A percentile compares a stretch with the other conserved stretches of the same genome.
phyloP scores from a whole-genome alignment of 1,140 invertebrate species.

The Drosophila bifasciata region DNA sequence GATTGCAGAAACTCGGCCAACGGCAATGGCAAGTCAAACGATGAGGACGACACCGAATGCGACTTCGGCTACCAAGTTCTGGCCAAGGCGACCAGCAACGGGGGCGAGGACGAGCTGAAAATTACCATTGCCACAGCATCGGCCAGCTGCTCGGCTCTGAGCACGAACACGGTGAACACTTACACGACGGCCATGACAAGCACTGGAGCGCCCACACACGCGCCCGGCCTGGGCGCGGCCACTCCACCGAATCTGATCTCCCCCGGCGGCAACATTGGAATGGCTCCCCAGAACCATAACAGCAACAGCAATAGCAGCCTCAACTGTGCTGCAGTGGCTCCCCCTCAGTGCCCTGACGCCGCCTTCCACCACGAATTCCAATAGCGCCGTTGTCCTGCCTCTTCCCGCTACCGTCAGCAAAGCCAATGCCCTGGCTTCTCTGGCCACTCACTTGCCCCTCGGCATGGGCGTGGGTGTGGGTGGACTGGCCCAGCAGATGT shows the following conservation, averaged over 20 bases:
- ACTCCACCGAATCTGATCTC: constrained; percentile 62
- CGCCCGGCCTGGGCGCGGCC: constrained; percentile 50
- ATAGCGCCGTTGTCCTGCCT: constrained; percentile 56
- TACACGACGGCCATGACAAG: constrained; percentile 54
- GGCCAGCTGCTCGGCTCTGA: constrained; percentile 36
- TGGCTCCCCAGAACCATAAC: constrained; percentile 31
- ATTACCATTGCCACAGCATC: constrained; percentile 62
- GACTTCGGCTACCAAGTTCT: constrained; percentile 81
- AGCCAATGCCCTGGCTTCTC: constrained; percentile 54
- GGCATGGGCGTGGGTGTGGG: constrained; percentile 45
- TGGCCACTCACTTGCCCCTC: constrained; percentile 53
- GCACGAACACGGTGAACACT: constrained; percentile 57
- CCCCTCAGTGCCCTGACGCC: constrained; percentile 57
- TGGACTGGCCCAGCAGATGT: constrained; percentile 52
- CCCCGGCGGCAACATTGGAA: constrained; percentile 45
- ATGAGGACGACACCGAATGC: constrained; percentile 79
- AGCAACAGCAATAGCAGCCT: constrained; percentile 62
- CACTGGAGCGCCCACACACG: constrained; percentile 43
- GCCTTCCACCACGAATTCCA: constrained; percentile 38
- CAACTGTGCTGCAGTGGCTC: constrained; percentile 68
- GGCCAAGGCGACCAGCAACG: constrained; percentile 69
- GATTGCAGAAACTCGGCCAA: constrained; percentile 59
- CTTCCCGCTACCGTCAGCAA: constrained; percentile 56
- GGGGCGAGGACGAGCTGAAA: constrained; percentile 70
- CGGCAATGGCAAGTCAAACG: constrained; percentile 71